These are phyloP conservation scores for Drosophila yakuba DNA, from an alignment of 1,140 invertebrate genomes.

Conservation along the genomic window DNA sequence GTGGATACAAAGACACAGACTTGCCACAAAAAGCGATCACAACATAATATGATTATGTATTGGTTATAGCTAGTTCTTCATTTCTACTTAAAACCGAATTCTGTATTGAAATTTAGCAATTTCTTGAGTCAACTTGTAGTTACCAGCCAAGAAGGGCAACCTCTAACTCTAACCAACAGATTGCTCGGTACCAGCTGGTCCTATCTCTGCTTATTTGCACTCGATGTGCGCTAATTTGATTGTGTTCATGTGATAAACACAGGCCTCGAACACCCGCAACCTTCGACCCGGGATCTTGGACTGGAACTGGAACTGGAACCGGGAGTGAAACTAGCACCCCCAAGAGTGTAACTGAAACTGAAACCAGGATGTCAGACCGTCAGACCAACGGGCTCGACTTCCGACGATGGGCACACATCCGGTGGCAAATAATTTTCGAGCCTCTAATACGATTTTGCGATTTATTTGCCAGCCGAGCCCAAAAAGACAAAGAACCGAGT, in stretches of 20 bases:
- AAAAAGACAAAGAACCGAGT: constrained; percentile 67
- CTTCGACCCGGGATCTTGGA: constrained; percentile 9
- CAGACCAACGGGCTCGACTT: constrained; percentile 31
- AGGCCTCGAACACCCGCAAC: constrained; percentile 25
- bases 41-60: too few relatives aligned
- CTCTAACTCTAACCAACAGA: neutral
- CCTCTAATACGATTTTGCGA: constrained; percentile 74
- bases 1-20: too few relatives aligned
- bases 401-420: constrained; percentile 67
- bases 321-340: constrained; percentile 2
- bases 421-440: constrained; percentile 76
- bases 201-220: constrained; percentile 79
- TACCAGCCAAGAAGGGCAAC: neutral
- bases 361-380: constrained; percentile 13
- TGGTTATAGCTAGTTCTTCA: neutral
- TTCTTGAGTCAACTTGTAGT: neutral
- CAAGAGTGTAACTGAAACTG: neutral
- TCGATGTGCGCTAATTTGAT: constrained; percentile 83
- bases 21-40: too few relatives aligned
- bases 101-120: neutral
- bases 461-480: constrained; percentile 70
- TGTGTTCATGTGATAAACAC: constrained; percentile 80
- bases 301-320: constrained; percentile 9
- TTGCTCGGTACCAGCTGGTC: constrained; percentile 48
- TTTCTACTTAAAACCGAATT: neutral